These are phyloP conservation scores for Chionodraco myersi DNA, from an alignment of 2,113 vertebrate species.

Conservation along the genomic window DNA sequence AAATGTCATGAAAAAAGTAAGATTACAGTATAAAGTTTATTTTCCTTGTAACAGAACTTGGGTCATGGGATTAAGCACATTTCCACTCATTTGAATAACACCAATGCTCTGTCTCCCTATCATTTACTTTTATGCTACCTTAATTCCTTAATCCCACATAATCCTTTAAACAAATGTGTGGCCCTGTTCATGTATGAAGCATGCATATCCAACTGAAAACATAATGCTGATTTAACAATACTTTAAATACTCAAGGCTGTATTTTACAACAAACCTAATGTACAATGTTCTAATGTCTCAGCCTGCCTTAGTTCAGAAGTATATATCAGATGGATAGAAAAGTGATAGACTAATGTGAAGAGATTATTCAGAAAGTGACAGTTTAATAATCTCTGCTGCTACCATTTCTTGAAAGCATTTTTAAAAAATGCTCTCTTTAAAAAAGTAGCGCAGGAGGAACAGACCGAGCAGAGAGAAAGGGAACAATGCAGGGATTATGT, in stretches of 20 bases:
- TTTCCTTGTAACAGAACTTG: background rate
- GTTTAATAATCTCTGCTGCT: conserved; percentile 51
- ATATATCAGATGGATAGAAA: conserved; percentile 34
- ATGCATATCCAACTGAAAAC: conserved; percentile 1
- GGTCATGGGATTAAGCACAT: conserved; percentile 13
- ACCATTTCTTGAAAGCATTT: conserved; percentile 42
- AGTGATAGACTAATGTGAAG: conserved; percentile 35
- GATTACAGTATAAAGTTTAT: too few relatives aligned
- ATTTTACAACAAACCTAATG: conserved; percentile 19
- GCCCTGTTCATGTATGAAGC: conserved; percentile 20
- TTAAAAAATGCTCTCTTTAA: conserved; percentile 33
- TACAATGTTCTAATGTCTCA: conserved; percentile 25
- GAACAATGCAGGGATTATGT: conserved; percentile 35
- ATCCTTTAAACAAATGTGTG: conserved; percentile 29
- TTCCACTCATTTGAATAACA: too few relatives aligned
- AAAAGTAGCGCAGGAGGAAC: background rate
- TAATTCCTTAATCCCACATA: conserved; percentile 51
- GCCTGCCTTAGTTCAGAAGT: conserved; percentile 21
- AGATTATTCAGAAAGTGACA: conserved; percentile 58
- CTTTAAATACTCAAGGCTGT: conserved; percentile 1
- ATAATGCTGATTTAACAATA: conserved; percentile 24
- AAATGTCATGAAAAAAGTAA: background rate
- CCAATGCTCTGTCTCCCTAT: background rate
- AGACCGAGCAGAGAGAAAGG: background rate
- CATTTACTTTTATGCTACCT: conserved; percentile 22